Conservation (phyloP, 2,113 vertebrate species). For the Petrocephalus zakoni region DNA sequence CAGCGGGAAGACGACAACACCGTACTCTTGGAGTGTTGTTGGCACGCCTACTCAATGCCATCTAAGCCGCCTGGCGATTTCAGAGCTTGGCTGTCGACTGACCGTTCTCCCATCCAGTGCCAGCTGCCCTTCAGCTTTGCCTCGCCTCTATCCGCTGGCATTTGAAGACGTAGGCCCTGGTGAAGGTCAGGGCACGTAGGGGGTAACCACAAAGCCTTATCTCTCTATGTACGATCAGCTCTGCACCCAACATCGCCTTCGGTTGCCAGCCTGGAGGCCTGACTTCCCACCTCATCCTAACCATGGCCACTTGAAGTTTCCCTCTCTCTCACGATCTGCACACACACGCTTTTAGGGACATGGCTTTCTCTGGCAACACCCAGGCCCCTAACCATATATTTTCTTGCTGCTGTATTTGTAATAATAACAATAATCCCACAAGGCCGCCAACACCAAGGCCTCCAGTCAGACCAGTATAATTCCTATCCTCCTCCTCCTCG, state of each 20-base stretch:
- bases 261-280: background rate
- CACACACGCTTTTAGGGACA: background rate
- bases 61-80: no score
- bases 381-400: background rate
- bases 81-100: no score
- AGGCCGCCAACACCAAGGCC: background rate
- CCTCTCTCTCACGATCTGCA: background rate
- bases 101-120: background rate
- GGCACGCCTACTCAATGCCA: no score
- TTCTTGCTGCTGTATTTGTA: background rate
- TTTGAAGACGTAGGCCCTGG: background rate
- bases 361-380: background rate
- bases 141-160: background rate
- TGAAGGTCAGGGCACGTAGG: background rate
- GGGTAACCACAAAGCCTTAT: background rate
- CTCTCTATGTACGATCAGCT: background rate
- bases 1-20: no score
- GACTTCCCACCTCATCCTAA: background rate
- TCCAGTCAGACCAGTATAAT: background rate
- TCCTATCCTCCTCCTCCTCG: background rate
- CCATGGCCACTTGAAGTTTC: background rate
- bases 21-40: no score
- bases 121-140: background rate
- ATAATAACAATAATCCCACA: background rate
- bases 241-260: background rate